Evolutionary conservation across 2,113 vertebrate species (phyloP).

Genomic region (Brachirus orientalis): DNA sequence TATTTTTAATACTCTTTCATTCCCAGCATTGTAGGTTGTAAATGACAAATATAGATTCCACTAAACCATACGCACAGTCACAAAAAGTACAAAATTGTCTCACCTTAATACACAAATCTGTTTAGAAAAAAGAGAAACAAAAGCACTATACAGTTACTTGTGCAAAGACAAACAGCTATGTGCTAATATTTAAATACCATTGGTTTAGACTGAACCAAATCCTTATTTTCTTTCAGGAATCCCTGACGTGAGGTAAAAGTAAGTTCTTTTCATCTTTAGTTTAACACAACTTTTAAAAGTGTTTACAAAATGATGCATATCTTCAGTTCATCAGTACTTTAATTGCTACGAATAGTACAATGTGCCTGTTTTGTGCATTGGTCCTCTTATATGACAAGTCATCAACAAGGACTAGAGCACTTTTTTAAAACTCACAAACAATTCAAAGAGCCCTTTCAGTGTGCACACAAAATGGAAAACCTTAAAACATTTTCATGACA

Average conservation of each 20-base stretch:
- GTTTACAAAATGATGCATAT: conserved; percentile 88
- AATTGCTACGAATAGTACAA: conserved; percentile 87
- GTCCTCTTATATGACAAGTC: conserved; percentile 77
- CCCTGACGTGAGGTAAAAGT: conserved; percentile 88
- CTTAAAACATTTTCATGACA: conserved; percentile 75
- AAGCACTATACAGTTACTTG: conserved; percentile 85
- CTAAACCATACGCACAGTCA: conserved; percentile 85
- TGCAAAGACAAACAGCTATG: conserved; percentile 88
- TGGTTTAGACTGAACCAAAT: conserved; percentile 82
- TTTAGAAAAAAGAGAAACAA: conserved; percentile 84
- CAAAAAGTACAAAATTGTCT: conserved; percentile 86
- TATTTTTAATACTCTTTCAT: conserved; percentile 68
- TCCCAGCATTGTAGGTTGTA: conserved; percentile 80
- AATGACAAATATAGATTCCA: conserved; percentile 84
- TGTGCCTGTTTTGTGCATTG: conserved; percentile 83
- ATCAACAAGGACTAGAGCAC: conserved; percentile 79
- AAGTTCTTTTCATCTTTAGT: conserved; percentile 83
- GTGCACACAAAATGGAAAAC: conserved; percentile 85
- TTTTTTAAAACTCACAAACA: conserved; percentile 74
- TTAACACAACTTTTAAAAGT: conserved; percentile 79
- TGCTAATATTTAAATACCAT: conserved; percentile 86
- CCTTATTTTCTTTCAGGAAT: conserved; percentile 77
- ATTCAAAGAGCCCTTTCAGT: conserved; percentile 86
- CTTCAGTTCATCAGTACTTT: conserved; percentile 82
- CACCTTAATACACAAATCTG: conserved; percentile 84